Evolutionary conservation across 2,113 vertebrate species (phyloP).

Genomic region (Pristiophorus japonicus): DNA sequence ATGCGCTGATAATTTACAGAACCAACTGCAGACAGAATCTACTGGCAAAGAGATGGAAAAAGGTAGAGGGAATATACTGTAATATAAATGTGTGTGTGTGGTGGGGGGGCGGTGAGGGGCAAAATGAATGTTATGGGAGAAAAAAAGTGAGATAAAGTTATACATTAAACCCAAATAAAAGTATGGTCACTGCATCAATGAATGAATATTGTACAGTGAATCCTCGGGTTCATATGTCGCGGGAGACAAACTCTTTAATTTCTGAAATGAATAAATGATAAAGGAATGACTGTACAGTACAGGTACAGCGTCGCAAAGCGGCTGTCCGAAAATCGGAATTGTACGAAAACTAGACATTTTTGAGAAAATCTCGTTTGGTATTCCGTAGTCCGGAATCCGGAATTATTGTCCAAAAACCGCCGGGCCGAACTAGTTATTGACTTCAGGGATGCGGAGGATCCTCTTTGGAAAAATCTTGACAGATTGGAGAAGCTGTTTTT

Average conservation of each 20-base stretch:
- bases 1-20: neutral
- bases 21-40: neutral
- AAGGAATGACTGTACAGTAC: neutral
- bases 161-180: neutral
- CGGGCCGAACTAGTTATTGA: no score
- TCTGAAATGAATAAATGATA: neutral
- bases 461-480: no score
- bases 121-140: neutral
- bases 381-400: no score
- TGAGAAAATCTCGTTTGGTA: no score
- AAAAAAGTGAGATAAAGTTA: neutral
- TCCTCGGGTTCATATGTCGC: neutral
- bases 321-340: no score
- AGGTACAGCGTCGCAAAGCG: no score
- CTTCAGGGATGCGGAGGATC: no score
- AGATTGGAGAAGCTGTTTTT: no score
- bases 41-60: neutral
- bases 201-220: neutral
- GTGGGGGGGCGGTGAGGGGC: neutral
- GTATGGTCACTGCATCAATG: neutral
- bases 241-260: neutral
- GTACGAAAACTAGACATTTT: no score
- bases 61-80: neutral
- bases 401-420: no score
- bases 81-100: no score